These are phyloP conservation scores for Halictus ligatus DNA, from an alignment of 2,888 invertebrate species.

Conservation along the genomic window DNA sequence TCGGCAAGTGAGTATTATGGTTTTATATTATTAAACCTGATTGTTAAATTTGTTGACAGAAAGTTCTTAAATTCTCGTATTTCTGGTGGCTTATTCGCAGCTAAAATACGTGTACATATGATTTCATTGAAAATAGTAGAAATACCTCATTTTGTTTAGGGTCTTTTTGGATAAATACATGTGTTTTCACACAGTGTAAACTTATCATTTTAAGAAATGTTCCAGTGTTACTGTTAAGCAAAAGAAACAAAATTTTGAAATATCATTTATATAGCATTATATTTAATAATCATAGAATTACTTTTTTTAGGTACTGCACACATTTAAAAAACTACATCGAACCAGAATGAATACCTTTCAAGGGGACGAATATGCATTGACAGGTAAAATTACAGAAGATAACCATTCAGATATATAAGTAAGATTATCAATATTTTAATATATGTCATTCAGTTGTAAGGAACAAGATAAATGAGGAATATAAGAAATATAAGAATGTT, in stretches of 20 bases:
- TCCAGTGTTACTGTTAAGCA: not conserved
- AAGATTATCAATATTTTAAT: constrained; percentile 32
- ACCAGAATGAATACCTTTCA: constrained; percentile 89
- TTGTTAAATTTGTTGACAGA: not conserved
- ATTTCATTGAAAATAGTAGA: not conserved
- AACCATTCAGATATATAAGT: not conserved
- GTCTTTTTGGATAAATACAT: not conserved
- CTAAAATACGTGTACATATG: not conserved
- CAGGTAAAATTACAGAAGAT: constrained; percentile 74
- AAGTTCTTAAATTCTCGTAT: not conserved
- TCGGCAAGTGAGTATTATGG: constrained; percentile 33
- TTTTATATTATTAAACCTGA: not conserved
- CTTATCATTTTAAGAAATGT: not conserved
- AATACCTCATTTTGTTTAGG: not conserved
- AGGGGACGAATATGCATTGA: constrained; percentile 88
- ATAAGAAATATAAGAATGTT: constrained; percentile 88
- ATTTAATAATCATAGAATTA: not conserved
- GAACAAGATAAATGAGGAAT: constrained; percentile 91
- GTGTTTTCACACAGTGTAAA: not conserved
- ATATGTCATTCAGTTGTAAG: constrained; percentile 85
- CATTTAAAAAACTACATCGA: constrained; percentile 90
- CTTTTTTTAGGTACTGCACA: constrained; percentile 87
- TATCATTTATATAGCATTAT: not conserved
- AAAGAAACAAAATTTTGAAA: not conserved
- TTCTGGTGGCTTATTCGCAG: not conserved